Conservation (phyloP, 2,113 vertebrate genomes). For the Boulengeromyrus knoepffleri region DNA sequence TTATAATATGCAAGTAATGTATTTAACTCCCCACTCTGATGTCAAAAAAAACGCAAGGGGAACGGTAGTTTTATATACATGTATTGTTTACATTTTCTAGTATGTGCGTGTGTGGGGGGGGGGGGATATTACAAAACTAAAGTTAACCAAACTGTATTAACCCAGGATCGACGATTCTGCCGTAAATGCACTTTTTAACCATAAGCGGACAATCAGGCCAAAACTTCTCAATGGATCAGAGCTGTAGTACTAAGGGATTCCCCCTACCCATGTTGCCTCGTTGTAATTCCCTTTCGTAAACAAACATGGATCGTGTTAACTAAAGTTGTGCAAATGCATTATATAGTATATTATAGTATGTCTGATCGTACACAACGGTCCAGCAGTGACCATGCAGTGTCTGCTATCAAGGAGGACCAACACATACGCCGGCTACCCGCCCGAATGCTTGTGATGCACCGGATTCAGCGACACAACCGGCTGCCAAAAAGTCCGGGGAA, state of each 20-base stretch:
- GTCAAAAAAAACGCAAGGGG: background rate
- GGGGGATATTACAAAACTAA: background rate
- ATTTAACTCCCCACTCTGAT: background rate
- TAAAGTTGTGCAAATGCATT: background rate
- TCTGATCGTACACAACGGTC: background rate
- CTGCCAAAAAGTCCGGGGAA: background rate
- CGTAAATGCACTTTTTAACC: background rate
- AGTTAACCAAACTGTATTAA: background rate
- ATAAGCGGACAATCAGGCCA: background rate
- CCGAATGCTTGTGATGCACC: background rate
- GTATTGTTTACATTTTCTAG: too few species aligned
- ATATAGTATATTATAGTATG: background rate
- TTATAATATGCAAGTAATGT: background rate
- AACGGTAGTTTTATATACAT: too few species aligned
- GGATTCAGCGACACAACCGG: background rate
- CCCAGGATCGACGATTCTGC: background rate
- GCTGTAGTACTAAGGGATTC: background rate
- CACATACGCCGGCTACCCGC: background rate
- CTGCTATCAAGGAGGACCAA: background rate
- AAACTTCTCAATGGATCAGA: background rate
- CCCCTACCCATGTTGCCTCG: background rate
- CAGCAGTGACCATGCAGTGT: background rate
- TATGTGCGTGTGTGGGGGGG: too few species aligned
- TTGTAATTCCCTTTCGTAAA: background rate
- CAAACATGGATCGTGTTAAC: background rate